Evolutionary conservation across 2,888 invertebrate species (phyloP), one percentile per base, ranked within the genome.

Genomic region (Napeogenes sylphis): DNA sequence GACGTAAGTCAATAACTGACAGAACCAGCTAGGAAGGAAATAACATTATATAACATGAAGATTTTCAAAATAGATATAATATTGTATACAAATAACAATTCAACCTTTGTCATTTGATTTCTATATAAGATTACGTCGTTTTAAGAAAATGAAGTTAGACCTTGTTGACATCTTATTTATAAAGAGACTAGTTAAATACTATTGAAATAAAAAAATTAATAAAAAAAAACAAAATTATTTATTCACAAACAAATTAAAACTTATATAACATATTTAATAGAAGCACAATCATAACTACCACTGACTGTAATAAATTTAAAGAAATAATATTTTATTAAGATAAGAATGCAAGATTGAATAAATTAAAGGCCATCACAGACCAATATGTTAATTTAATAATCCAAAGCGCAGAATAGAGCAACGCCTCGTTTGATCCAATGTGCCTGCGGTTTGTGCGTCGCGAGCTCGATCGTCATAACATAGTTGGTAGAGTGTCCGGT

Each of bases 401-500:
- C 92, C 45, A 95, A 86, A 70, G 96, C 95, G 77, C 95, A 95
- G 71, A 96, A 92, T 63, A 94, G 83, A 0, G 96, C 96, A 0
- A 95, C 94, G 35, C 95, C 96, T 12, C 96, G 89, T 77, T 94
- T 93, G 72, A 95, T 93, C 96, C 96, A 96, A 76, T 96, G 95
- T 69, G 92, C 84, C 59, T 92, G 91, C 2, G 93, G 92, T 74
- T 92, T 92, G 64, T 91, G 91, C 0, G 95, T 94, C 42, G 92
- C 90, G 70, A 96, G 81, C 73, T 92, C 92, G 76, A 96, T 93
- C 65, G 93, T 93, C 85, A 96, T 94, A 55, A 96, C 95, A 79
- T 96, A 96, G 89, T 96, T 96, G 58, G 96, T 95, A 61, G 95
- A 95, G 81, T 96, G 96, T 0, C 96, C 96, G 0, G 96, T 96